Base-by-base conservation (phyloP, 2,797 vertebrate species). In the Chaetophractus vellerosus region DNA sequence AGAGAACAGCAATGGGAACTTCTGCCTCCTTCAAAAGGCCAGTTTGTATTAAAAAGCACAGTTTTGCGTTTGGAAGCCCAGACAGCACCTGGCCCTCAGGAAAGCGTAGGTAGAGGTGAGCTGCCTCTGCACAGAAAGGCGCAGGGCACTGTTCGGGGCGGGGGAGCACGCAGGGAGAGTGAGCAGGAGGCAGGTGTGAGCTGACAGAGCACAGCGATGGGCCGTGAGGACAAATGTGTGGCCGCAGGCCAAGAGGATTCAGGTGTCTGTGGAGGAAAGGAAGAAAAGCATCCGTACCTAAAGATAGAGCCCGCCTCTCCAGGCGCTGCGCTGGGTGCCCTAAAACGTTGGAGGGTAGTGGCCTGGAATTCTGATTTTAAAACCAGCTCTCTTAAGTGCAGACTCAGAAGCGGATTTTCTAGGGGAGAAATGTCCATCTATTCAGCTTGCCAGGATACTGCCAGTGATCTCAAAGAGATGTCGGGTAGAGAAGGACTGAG, bases 131-230 rank as follows among this genome's bases (percentile, higher is more conserved):
- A 6, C 5, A 1, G 9, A 33, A 36, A 61, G 21, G 21, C n/a
- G 19, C 14, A 5, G 28, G 10, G 1, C 6, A 19, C 38, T 52
- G 2, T 57, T 2, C 12, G 84, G 18, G 68, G 23, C 41, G 0
- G 0, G 12, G 9, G 8, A 21, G 26, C 12, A 4, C 9, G 3
- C 5, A 9, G 31, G 26, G 52, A 4, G 12, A 63, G 2, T 0
- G 1, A 12, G 3, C 55, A 8, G 2, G 16, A 64, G 69, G 10
- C 15, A 33, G 50, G 36, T 52, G 68, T 74, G 81, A 96, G 45
- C 9, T 64, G 82, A 69, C 0, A 9, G 9, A 88, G 66, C 23
- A 21, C 86, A 94, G 86, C 19, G 0, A 3, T 0, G n/a, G 31
- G 59, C 28, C 74, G 18, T 18, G 41, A 78, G 90, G 26, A 66